phyloP scores from a whole-genome alignment of 2,888 invertebrate species.

The Sarcophaga subvicina region DNA sequence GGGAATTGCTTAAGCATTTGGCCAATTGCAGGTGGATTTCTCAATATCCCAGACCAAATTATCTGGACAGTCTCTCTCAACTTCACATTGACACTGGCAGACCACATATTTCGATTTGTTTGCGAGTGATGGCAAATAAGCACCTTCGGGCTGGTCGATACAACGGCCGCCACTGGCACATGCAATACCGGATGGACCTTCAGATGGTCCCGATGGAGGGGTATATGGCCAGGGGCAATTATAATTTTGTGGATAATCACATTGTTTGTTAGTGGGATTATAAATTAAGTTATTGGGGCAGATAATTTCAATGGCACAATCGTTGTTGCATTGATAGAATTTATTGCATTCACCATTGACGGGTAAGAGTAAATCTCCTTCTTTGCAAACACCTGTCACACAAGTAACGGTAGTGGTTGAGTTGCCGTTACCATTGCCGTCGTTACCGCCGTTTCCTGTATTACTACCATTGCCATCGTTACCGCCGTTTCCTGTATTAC shows the following conservation, averaged over 20 bases:
- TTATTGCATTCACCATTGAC: constrained; percentile 61
- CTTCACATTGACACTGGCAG: constrained; percentile 59
- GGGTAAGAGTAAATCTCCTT: constrained; percentile 18
- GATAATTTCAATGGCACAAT: constrained; percentile 45
- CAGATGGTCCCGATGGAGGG: constrained; percentile 32
- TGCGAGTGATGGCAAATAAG: constrained; percentile 28
- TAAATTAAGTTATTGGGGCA: constrained; percentile 65
- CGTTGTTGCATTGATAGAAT: constrained; percentile 67
- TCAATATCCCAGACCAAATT: constrained; percentile 42
- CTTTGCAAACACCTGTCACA: too few species aligned
- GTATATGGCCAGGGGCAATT: constrained; percentile 59
- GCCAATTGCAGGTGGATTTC: constrained; percentile 28
- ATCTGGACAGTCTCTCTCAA: constrained; percentile 47
- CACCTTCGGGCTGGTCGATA: constrained; percentile 32
- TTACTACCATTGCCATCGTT: background rate
- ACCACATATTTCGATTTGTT: constrained; percentile 48
- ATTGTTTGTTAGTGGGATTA: constrained; percentile 51
- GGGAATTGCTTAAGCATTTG: background rate
- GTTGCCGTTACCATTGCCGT: background rate
- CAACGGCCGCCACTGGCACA: constrained; percentile 62
- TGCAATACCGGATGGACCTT: constrained; percentile 64
- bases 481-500: background rate
- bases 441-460: background rate
- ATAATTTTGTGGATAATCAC: constrained; percentile 66
- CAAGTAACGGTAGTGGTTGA: too few species aligned